Conservation (phyloP, 2,113 vertebrate genomes). For the Eclectus roratus region DNA sequence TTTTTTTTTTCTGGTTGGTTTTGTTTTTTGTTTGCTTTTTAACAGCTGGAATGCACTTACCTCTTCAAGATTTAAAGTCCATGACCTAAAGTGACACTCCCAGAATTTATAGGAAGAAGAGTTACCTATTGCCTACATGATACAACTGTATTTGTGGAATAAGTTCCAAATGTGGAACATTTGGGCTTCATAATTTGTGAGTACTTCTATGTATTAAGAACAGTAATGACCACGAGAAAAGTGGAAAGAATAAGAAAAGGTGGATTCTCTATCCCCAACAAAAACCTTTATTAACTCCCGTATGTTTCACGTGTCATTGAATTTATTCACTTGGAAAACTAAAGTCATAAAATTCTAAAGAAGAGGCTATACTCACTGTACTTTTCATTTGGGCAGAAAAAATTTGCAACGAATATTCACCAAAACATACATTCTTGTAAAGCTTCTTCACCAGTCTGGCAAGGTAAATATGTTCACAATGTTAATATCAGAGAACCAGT, state of each 20-base stretch:
- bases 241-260: not conserved
- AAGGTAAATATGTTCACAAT: not conserved
- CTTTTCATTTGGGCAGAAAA: not conserved
- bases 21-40: not conserved
- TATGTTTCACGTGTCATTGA: not conserved
- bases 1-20: not conserved
- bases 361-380: not conserved
- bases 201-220: not conserved
- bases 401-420: not conserved
- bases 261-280: not conserved
- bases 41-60: not conserved
- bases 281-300: not conserved
- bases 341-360: not conserved
- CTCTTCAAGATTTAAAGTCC: not conserved
- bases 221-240: not conserved
- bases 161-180: not conserved
- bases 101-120: not conserved
- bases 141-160: not conserved
- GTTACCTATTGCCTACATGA: not conserved
- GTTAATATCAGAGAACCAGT: not conserved
- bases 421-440: not conserved
- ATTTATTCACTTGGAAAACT: not conserved
- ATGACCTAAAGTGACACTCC: not conserved
- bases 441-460: not conserved
- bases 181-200: fast-evolving